phyloP scores from a whole-genome alignment of 2,888 invertebrate genomes.

The Cosmia trapezina region DNA sequence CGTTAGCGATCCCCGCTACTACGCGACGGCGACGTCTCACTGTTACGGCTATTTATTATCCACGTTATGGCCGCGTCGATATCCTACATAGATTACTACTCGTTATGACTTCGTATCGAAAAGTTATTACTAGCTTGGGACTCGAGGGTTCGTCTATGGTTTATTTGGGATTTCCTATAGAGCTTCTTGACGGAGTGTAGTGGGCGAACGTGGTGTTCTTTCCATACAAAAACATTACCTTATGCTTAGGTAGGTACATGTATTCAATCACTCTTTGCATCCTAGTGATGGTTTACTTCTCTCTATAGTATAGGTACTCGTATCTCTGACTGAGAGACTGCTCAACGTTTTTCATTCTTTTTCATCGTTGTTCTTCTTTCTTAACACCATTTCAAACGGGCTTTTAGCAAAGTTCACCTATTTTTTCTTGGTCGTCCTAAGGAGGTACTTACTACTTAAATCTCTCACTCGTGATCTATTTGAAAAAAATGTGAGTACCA shows the following conservation, averaged over 20 bases:
- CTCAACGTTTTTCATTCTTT: background rate
- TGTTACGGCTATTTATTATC: slow-evolving; percentile 35
- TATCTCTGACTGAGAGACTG: background rate
- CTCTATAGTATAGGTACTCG: too few relatives aligned
- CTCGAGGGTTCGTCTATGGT: background rate
- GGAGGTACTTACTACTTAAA: background rate
- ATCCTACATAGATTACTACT: slow-evolving; percentile 46
- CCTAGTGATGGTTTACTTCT: background rate
- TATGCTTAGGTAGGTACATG: background rate
- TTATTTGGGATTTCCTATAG: background rate
- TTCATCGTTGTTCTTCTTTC: too few relatives aligned
- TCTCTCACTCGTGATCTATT: background rate
- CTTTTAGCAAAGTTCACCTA: background rate
- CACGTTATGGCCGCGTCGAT: slow-evolving; percentile 32
- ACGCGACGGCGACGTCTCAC: slow-evolving; percentile 9
- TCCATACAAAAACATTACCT: too few relatives aligned
- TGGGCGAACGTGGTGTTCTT: background rate
- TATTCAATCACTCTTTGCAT: background rate
- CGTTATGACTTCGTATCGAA: slow-evolving; percentile 39
- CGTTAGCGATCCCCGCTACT: background rate
- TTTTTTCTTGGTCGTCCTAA: background rate
- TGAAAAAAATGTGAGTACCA: background rate
- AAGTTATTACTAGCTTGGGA: slow-evolving; percentile 1
- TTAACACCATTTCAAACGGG: too few relatives aligned
- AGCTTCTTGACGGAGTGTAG: background rate